Evolutionary conservation across 1,140 invertebrate genomes (phyloP).

Genomic region (Laodelphax striatellus): DNA sequence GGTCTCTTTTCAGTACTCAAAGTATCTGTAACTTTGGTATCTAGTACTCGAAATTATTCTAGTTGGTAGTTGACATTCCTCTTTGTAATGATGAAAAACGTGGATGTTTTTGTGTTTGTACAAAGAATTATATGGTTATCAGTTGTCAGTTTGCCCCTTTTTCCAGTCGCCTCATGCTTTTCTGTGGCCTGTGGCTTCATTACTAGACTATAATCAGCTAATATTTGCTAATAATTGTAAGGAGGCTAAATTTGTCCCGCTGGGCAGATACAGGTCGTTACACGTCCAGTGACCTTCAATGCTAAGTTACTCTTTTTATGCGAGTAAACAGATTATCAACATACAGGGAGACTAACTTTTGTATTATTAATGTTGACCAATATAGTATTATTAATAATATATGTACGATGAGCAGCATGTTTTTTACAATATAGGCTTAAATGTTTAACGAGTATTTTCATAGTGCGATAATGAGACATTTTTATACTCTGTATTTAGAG

Average conservation of each 20-base stretch:
- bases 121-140: slow-evolving; percentile 3
- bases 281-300: background rate
- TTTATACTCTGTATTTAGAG: background rate
- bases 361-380: background rate
- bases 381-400: slow-evolving; percentile 1
- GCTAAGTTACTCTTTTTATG: no score
- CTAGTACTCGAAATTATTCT: no score
- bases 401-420: background rate
- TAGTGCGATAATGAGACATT: background rate
- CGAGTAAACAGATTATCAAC: no score
- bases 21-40: no score
- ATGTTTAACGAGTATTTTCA: background rate
- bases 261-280: background rate
- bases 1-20: no score
- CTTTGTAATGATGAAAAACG: no score
- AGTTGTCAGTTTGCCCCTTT: background rate
- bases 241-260: background rate
- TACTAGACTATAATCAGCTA: no score
- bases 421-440: background rate
- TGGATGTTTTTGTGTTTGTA: background rate
- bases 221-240: background rate
- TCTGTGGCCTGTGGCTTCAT: no score
- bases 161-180: no score
- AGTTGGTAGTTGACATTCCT: no score
- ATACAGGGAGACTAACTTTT: slow-evolving; percentile 1